Conservation (phyloP, 1,140 invertebrate species). For the Drosophila dunni region DNA sequence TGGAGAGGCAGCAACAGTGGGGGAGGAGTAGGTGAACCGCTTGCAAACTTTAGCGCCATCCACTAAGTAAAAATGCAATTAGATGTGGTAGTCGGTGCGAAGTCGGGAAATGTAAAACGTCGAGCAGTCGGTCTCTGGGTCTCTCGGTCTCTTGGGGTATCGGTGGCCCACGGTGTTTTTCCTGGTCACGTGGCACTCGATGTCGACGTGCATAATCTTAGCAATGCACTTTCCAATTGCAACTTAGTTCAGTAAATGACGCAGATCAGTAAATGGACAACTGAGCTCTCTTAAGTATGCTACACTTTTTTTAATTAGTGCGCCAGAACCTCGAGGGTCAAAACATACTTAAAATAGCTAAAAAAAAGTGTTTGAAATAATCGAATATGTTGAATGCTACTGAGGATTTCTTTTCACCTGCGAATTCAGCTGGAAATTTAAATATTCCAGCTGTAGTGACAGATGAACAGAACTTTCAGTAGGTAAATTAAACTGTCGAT, state of each 20-base stretch:
- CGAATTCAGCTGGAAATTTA: too few species aligned
- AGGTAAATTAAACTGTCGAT: too few species aligned
- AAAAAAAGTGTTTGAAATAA: too few species aligned
- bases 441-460: too few species aligned
- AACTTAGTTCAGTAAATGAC: conserved; percentile 12
- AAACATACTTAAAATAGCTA: too few species aligned
- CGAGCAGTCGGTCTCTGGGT: neutral
- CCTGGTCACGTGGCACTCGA: conserved; percentile 24
- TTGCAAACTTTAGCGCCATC: conserved; percentile 53
- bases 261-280: neutral
- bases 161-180: conserved; percentile 5
- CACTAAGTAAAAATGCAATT: conserved; percentile 82
- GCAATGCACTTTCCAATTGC: conserved; percentile 28
- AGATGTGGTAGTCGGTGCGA: conserved; percentile 50
- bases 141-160: neutral
- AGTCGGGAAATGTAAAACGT: conserved; percentile 56
- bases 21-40: conserved; percentile 20
- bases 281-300: conserved; percentile 6
- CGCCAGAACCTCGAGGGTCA: too few species aligned
- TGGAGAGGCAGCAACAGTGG: neutral
- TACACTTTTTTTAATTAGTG: neutral
- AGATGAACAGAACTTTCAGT: too few species aligned
- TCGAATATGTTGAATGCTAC: too few species aligned
- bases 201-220: conserved; percentile 22
- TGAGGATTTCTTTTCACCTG: too few species aligned